phyloP scores from a whole-genome alignment of 2,888 invertebrate species.

The Brachycybe producta region DNA sequence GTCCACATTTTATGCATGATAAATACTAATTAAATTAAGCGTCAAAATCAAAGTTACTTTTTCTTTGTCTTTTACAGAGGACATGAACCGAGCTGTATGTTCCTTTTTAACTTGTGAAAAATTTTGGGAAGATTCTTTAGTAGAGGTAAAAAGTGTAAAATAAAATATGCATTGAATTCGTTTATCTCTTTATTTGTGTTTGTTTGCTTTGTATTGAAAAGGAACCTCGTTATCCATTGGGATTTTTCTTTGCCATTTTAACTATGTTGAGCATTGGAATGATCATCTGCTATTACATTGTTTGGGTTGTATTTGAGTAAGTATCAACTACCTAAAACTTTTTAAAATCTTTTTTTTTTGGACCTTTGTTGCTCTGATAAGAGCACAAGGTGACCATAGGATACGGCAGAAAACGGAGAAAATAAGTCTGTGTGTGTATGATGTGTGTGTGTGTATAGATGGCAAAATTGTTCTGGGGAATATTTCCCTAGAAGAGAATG shows the following conservation, averaged over 20 bases:
- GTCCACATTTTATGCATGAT: conserved; percentile 1
- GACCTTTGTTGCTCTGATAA: background rate
- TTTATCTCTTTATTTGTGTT: too few species aligned
- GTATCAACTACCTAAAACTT: conserved; percentile 32
- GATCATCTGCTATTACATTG: conserved; percentile 80
- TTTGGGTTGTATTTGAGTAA: conserved; percentile 86
- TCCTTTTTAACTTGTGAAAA: conserved; percentile 85
- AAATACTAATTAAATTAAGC: background rate
- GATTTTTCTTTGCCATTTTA: conserved; percentile 58
- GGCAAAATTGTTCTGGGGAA: too few species aligned
- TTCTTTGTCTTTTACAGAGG: conserved; percentile 49
- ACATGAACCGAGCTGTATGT: conserved; percentile 75
- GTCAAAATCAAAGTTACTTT: too few species aligned
- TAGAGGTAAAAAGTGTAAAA: conserved; percentile 23
- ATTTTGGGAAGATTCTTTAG: conserved; percentile 74
- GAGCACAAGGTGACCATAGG: too few species aligned
- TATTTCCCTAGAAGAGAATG: too few species aligned
- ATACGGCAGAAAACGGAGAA: too few species aligned
- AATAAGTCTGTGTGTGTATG: too few species aligned
- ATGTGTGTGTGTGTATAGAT: too few species aligned
- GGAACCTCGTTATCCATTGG: conserved; percentile 63
- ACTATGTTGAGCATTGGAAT: conserved; percentile 68
- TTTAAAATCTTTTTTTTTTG: background rate
- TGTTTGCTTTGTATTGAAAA: conserved; percentile 13
- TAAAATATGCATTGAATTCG: too few species aligned